Percentiles rank a stretch among this genome's conserved stretches.
Evolutionary conservation across 2,113 vertebrate genomes (phyloP).

Genomic region (Irena cyanogastra): DNA sequence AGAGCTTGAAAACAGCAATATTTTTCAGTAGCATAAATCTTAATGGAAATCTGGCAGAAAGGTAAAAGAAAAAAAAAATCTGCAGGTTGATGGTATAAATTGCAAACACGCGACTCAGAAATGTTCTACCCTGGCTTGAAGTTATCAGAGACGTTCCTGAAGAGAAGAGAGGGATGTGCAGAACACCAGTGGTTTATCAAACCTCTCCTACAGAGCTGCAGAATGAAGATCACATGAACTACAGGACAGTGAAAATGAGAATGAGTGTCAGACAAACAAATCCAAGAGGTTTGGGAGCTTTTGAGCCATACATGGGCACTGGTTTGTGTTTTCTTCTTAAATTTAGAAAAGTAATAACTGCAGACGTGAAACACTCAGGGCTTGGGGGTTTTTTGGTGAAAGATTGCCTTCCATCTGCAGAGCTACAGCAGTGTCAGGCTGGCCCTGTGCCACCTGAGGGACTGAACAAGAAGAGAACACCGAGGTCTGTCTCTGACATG

Average conservation of each 20-base stretch:
- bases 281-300: neutral
- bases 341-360: neutral
- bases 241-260: neutral
- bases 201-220: neutral
- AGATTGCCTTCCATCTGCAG: neutral
- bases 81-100: neutral
- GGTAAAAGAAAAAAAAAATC: neutral
- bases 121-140: neutral
- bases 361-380: neutral
- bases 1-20: neutral
- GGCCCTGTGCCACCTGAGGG: neutral
- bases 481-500: neutral
- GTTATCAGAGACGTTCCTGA: neutral
- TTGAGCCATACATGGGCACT: neutral
- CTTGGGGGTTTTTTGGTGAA: neutral
- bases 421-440: neutral
- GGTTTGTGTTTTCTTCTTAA: neutral
- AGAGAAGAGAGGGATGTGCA: neutral
- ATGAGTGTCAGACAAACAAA: neutral
- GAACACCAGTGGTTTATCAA: neutral
- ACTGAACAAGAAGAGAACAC: neutral
- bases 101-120: neutral
- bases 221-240: neutral
- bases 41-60: neutral
- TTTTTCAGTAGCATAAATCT: neutral